These are phyloP conservation scores for Macaria liturata DNA, from an alignment of 2,888 invertebrate genomes.

Conservation along the genomic window DNA sequence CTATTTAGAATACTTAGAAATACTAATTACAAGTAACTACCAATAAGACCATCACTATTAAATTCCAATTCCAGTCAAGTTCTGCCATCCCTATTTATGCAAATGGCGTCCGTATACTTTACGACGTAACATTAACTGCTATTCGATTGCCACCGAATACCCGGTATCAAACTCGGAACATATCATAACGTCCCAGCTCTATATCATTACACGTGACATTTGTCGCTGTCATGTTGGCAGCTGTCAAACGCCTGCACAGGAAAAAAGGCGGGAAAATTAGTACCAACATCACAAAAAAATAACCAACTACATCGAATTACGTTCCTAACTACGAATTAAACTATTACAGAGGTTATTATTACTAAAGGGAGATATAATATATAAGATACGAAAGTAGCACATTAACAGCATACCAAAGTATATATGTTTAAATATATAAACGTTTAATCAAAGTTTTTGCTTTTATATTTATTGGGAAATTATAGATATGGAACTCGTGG, in stretches of 20 bases:
- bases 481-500: not conserved
- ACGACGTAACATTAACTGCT: conserved; percentile 62
- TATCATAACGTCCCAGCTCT: conserved; percentile 20
- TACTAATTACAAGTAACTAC: no score
- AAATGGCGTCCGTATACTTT: conserved; percentile 54
- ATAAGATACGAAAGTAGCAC: conserved; percentile 2
- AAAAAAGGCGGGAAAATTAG: conserved; percentile 2
- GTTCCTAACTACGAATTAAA: conserved; percentile 9
- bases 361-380: not conserved
- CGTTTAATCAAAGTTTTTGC: conserved; percentile 24
- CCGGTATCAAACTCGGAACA: conserved; percentile 41
- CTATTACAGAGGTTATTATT: conserved; percentile 15
- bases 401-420: conserved; percentile 21
- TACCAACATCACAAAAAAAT: conserved; percentile 3
- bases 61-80: not conserved
- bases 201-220: conserved; percentile 46
- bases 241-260: conserved; percentile 31
- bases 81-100: conserved; percentile 39
- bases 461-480: conserved; percentile 7
- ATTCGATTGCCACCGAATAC: conserved; percentile 58
- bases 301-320: not conserved
- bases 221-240: conserved; percentile 50
- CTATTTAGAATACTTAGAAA: not conserved
- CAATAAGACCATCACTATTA: no score
- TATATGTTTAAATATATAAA: conserved; percentile 15